Evolutionary conservation across 2,888 invertebrate species (phyloP).

Genomic region (Drosophila picticornis): DNA sequence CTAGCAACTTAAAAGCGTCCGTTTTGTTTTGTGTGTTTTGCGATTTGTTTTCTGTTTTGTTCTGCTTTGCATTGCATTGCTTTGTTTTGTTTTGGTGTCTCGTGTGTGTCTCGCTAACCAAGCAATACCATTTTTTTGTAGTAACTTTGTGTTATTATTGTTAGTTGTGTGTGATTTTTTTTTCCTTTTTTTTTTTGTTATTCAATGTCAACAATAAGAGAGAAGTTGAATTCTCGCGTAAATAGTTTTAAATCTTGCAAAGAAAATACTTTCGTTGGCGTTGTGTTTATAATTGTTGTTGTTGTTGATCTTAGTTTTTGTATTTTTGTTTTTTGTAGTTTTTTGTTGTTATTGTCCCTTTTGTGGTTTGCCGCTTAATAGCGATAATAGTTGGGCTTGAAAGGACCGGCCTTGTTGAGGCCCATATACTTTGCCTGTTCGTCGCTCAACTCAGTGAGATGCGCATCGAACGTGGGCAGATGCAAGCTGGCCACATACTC

Average conservation of each 20-base stretch:
- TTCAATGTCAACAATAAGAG: slow-evolving; percentile 44
- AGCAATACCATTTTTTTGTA: slow-evolving; percentile 48
- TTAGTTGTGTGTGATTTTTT: slow-evolving; percentile 18
- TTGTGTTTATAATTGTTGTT: slow-evolving; percentile 62
- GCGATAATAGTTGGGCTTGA: slow-evolving; percentile 99
- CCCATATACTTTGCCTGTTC: slow-evolving; percentile 99
- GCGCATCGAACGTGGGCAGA: slow-evolving; percentile 98
- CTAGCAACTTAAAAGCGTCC: slow-evolving; percentile 63
- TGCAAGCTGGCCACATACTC: slow-evolving; percentile 99
- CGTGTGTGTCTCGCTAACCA: slow-evolving; percentile 42
- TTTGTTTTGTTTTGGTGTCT: slow-evolving; percentile 36
- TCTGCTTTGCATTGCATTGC: slow-evolving; percentile 42
- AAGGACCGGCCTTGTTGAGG: slow-evolving; percentile 98
- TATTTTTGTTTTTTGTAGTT: slow-evolving; percentile 37
- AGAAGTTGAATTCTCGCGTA: slow-evolving; percentile 51
- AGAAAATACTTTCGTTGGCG: slow-evolving; percentile 82
- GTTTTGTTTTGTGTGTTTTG: slow-evolving; percentile 51
- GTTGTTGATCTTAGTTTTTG: slow-evolving; percentile 52
- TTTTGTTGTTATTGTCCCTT: slow-evolving; percentile 62
- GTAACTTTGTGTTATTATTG: slow-evolving; percentile 57
- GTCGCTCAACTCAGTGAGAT: slow-evolving; percentile 97
- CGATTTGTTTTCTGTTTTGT: slow-evolving; percentile 38
- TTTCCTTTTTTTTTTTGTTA: not conserved
- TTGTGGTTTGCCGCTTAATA: slow-evolving; percentile 83
- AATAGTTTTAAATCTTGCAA: slow-evolving; percentile 72